Evolutionary conservation across 1,140 invertebrate genomes (phyloP).

Genomic region (Ostrea denselamellosa): DNA sequence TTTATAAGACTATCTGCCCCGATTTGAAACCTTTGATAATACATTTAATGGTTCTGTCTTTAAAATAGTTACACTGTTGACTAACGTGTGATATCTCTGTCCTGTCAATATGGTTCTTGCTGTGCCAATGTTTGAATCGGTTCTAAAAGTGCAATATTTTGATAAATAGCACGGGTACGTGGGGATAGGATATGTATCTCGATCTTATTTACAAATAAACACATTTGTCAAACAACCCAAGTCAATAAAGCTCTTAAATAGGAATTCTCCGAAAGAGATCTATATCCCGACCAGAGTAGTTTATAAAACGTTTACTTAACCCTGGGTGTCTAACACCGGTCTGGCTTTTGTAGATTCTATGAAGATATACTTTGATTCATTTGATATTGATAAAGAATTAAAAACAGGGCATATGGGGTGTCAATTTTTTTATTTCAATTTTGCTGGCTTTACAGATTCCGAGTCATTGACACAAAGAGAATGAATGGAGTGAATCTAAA

Average conservation of each 20-base stretch:
- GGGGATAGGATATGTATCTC: constrained; percentile 9
- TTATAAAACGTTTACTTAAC: not conserved
- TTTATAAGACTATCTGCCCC: not conserved
- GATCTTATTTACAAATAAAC: constrained; percentile 37
- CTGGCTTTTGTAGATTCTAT: not conserved
- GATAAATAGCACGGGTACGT: not conserved
- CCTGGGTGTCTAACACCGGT: not conserved
- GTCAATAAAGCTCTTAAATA: not conserved
- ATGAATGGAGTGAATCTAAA: not conserved
- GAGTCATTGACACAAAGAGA: not conserved
- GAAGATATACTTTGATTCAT: not conserved
- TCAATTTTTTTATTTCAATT: not conserved
- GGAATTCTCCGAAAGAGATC: not conserved
- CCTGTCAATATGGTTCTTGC: not conserved
- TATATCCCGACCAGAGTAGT: not conserved
- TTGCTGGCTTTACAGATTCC: not conserved
- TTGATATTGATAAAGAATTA: not conserved
- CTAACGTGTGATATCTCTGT: not conserved
- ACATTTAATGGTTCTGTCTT: not conserved
- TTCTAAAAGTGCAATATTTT: constrained; percentile 1
- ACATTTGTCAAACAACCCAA: not conserved
- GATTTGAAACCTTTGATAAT: constrained; percentile 27
- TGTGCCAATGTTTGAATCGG: constrained; percentile 16
- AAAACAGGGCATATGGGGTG: not conserved
- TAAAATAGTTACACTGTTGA: not conserved